phyloP scores from a whole-genome alignment of 1,140 invertebrate genomes.

The Bilobella aurantiaca region DNA sequence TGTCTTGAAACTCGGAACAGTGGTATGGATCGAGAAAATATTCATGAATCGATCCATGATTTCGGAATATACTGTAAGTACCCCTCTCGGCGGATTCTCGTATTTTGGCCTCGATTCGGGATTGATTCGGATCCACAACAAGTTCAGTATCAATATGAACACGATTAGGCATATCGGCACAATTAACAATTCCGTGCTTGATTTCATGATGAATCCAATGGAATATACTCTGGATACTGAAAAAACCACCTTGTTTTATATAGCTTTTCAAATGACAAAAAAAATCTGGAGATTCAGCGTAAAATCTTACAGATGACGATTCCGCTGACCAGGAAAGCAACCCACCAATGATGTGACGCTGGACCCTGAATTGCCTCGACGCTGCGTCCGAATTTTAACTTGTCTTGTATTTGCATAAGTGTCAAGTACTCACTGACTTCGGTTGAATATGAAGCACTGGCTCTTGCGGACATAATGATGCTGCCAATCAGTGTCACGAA shows the following conservation, averaged over 20 bases:
- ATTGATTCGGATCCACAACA: not conserved
- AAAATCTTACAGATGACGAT: not conserved
- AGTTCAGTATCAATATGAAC: not conserved
- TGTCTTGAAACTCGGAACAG: not conserved
- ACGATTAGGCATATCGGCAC: not conserved
- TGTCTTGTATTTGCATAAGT: not conserved
- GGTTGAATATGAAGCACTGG: not conserved
- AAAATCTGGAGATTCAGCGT: not conserved
- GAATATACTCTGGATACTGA: not conserved
- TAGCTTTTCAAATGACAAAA: not conserved
- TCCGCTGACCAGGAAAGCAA: not conserved
- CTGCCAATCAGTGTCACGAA: not conserved
- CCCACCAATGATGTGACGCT: not conserved
- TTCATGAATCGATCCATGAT: not conserved
- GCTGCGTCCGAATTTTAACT: not conserved
- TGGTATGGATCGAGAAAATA: not conserved
- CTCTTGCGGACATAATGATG: not conserved
- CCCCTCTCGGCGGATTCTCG: slow-evolving; percentile 5
- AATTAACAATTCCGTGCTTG: not conserved
- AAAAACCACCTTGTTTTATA: not conserved
- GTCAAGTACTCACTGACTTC: slow-evolving; percentile 1
- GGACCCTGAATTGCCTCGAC: not conserved
- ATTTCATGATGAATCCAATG: not conserved
- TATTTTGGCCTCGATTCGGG: not conserved
- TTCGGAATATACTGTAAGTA: not conserved